These are phyloP conservation scores for Drosophila austrosaltans DNA, from an alignment of 2,888 invertebrate genomes.

Conservation along the genomic window DNA sequence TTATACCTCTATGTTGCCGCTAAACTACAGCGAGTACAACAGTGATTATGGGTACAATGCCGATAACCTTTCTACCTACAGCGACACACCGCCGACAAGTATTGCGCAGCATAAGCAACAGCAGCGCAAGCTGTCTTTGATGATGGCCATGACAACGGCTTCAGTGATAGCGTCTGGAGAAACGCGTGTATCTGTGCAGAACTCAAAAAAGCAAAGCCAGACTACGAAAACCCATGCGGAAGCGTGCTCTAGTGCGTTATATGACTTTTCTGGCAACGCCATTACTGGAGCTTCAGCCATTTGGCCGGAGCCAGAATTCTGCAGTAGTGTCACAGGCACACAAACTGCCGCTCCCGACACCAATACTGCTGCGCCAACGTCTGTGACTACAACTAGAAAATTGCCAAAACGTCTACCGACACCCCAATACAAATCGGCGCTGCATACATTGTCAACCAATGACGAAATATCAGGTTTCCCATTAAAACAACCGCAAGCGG, in stretches of 20 bases:
- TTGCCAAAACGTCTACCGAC: slow-evolving; percentile 77
- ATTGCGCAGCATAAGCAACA: slow-evolving; percentile 58
- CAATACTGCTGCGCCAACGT: slow-evolving; percentile 20
- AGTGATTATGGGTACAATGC: slow-evolving; percentile 83
- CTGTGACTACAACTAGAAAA: slow-evolving; percentile 64
- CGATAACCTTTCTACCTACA: slow-evolving; percentile 72
- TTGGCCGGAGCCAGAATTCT: slow-evolving; percentile 35
- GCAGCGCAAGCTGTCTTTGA: slow-evolving; percentile 71
- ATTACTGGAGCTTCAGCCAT: slow-evolving; percentile 38
- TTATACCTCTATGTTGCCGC: slow-evolving; percentile 78
- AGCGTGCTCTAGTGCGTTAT: background rate
- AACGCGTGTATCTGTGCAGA: slow-evolving; percentile 71
- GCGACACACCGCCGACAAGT: slow-evolving; percentile 65
- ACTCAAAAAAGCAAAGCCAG: slow-evolving; percentile 31
- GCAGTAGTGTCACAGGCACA: background rate
- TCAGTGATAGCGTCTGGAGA: slow-evolving; percentile 81
- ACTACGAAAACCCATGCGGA: slow-evolving; percentile 17
- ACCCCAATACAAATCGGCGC: slow-evolving; percentile 52
- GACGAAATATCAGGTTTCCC: slow-evolving; percentile 18
- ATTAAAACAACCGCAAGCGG: slow-evolving; percentile 22
- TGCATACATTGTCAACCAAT: slow-evolving; percentile 15
- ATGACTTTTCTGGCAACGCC: slow-evolving; percentile 18
- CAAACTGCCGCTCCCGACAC: slow-evolving; percentile 1
- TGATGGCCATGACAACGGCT: slow-evolving; percentile 80
- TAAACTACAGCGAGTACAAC: slow-evolving; percentile 87